Conservation (phyloP, 2,888 invertebrate species). For the Rhaphigaster nebulosa region DNA sequence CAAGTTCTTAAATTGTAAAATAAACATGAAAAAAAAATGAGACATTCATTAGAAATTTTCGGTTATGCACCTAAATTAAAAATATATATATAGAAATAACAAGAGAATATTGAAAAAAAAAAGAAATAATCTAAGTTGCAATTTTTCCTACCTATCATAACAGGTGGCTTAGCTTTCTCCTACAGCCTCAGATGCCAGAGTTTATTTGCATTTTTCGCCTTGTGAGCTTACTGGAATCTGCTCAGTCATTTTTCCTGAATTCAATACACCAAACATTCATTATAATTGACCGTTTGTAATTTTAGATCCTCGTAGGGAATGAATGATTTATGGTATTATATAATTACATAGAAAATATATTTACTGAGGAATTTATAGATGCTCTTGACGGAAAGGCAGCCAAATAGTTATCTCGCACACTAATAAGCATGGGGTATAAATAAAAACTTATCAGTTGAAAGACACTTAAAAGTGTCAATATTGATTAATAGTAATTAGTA, state of each 20-base stretch:
- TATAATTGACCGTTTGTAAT: neutral
- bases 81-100: no score
- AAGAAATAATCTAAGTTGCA: neutral
- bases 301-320: neutral
- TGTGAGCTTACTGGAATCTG: neutral
- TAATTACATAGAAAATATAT: neutral
- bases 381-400: neutral
- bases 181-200: neutral
- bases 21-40: neutral
- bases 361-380: neutral
- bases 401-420: neutral
- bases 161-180: neutral
- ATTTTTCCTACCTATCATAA: neutral
- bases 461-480: no score
- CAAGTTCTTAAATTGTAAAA: no score
- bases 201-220: neutral
- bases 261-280: neutral
- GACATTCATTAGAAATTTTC: neutral
- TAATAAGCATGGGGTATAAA: neutral
- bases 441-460: neutral
- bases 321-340: neutral
- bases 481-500: no score
- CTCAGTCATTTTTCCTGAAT: neutral
- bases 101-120: neutral
- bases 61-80: neutral